phyloP scores from a whole-genome alignment of 2,113 vertebrate genomes.

The Drymodes brunneopygia region DNA sequence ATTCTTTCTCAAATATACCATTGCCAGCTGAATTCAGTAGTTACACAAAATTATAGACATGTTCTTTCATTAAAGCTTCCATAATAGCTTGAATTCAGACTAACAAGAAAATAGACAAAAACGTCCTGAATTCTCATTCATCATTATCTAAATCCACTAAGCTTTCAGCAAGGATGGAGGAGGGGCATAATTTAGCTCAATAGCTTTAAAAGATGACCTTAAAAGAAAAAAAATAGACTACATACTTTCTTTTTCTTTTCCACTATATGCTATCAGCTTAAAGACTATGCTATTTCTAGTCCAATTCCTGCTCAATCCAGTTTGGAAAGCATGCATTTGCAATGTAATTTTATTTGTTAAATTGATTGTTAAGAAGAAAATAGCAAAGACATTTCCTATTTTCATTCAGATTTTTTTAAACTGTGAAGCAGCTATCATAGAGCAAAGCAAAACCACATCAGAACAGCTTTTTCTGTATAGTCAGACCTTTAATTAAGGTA shows the following conservation, averaged over 20 bases:
- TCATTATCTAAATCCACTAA: neutral
- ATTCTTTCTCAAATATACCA: neutral
- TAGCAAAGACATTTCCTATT: neutral
- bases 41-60: neutral
- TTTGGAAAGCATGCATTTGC: neutral
- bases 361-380: neutral
- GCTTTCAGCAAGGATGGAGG: neutral
- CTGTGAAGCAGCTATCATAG: neutral
- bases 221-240: neutral
- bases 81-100: neutral
- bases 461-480: neutral
- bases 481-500: neutral
- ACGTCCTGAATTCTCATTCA: neutral
- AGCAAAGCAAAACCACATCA: neutral
- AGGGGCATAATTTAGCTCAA: neutral
- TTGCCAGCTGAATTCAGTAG: neutral
- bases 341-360: neutral
- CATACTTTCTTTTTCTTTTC: neutral
- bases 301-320: neutral
- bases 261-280: neutral
- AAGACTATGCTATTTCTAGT: neutral
- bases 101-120: neutral
- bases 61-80: constrained; percentile 13
- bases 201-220: neutral
- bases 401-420: neutral